These are phyloP conservation scores for Cosmia trapezina DNA, from an alignment of 2,888 invertebrate genomes.

Conservation along the genomic window DNA sequence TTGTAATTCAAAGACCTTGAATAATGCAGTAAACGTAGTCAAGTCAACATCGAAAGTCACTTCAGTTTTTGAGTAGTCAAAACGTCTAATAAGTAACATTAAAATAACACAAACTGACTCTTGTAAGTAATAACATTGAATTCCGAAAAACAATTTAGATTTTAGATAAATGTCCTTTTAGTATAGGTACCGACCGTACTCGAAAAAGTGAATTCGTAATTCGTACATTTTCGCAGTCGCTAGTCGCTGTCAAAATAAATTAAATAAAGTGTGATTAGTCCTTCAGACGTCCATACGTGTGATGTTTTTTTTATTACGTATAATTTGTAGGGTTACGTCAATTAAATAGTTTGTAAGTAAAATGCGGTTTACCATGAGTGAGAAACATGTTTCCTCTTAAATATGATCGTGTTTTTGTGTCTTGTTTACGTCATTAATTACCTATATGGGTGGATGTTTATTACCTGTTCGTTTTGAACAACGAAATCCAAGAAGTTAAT, in stretches of 20 bases:
- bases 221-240: not conserved
- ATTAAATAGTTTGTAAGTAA: conserved; percentile 22
- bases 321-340: conserved; percentile 50
- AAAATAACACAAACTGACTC: not conserved
- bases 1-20: not conserved
- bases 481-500: conserved; percentile 17
- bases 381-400: conserved; percentile 61
- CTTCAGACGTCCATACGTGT: conserved; percentile 9
- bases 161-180: not conserved
- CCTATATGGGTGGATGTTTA: conserved; percentile 8
- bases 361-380: conserved; percentile 66
- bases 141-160: not conserved
- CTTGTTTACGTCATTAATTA: conserved; percentile 57
- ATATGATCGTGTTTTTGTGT: conserved; percentile 56
- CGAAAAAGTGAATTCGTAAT: not conserved
- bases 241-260: not conserved
- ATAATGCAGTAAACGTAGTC: not conserved
- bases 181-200: not conserved
- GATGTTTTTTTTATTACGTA: conserved; percentile 22
- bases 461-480: conserved; percentile 25
- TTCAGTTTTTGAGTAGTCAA: not conserved
- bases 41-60: not conserved
- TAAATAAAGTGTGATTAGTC: conserved; percentile 5
- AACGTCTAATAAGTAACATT: not conserved
- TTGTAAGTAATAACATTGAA: not conserved